phyloP scores from a whole-genome alignment of 2,113 vertebrate species.

The Lipophrys pholis region DNA sequence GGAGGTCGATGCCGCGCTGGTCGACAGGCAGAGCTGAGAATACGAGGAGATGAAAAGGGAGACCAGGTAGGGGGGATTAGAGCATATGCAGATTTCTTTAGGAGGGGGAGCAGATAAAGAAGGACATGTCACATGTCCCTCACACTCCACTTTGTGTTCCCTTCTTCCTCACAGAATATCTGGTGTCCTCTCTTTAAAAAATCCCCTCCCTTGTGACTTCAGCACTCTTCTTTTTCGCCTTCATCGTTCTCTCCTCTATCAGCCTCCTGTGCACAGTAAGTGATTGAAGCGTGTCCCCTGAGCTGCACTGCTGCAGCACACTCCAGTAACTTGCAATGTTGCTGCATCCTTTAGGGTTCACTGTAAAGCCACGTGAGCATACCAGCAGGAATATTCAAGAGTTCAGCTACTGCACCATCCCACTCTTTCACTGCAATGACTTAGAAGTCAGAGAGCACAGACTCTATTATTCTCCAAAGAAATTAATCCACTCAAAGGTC shows the following conservation, averaged over 20 bases:
- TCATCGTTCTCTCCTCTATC: slow-evolving; percentile 18
- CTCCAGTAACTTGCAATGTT: slow-evolving; percentile 46
- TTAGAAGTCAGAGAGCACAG: slow-evolving; percentile 6
- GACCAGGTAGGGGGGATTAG: slow-evolving; percentile 32
- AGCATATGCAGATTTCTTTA: slow-evolving; percentile 6
- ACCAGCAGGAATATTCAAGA: slow-evolving; percentile 17
- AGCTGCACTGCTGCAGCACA: slow-evolving; percentile 41
- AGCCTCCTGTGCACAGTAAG: slow-evolving; percentile 14
- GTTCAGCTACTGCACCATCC: slow-evolving; percentile 9
- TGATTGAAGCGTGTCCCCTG: slow-evolving; percentile 40
- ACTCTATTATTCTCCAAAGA: slow-evolving; percentile 13
- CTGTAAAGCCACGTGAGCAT: slow-evolving; percentile 10
- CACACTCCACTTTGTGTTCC: slow-evolving; percentile 18
- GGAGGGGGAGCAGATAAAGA: slow-evolving; percentile 8
- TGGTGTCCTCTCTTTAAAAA: slow-evolving; percentile 6
- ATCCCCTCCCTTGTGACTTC: slow-evolving; percentile 21
- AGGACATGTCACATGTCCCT: slow-evolving; percentile 34
- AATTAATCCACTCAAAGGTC: not conserved
- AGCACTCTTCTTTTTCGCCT: slow-evolving; percentile 2
- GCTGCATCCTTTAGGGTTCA: slow-evolving; percentile 45
- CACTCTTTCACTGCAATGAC: slow-evolving; percentile 22
- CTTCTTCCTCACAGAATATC: slow-evolving; percentile 15
- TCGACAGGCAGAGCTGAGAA: slow-evolving; percentile 48
- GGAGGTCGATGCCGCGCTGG: slow-evolving; percentile 44
- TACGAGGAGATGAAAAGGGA: slow-evolving; percentile 47